Conservation (phyloP, 2,797 vertebrate species). For the Parotocinclus haroldoi region DNA sequence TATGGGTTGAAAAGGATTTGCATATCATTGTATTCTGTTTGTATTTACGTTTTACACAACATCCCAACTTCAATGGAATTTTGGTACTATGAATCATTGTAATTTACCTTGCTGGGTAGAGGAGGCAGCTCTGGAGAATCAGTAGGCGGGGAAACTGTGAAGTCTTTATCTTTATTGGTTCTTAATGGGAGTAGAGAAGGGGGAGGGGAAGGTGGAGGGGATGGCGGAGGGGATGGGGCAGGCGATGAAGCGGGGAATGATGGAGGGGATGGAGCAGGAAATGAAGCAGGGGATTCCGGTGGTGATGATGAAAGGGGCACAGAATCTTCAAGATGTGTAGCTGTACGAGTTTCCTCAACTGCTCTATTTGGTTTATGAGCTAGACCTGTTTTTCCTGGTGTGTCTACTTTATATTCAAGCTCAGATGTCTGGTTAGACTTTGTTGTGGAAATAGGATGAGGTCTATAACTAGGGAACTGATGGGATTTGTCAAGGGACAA, state of each 20-base stretch:
- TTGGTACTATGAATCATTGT: neutral
- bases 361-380: constrained; percentile 8
- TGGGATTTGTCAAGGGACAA: neutral
- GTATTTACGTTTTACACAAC: too few relatives aligned
- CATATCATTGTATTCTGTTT: too few relatives aligned
- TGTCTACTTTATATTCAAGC: constrained; percentile 16
- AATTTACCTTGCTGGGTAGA: constrained; percentile 32
- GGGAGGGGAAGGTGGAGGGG: neutral
- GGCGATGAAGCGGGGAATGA: constrained; percentile 2
- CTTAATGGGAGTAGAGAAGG: constrained; percentile 8
- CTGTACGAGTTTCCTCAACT: constrained; percentile 4
- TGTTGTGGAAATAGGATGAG: constrained; percentile 3
- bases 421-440: neutral
- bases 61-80: too few relatives aligned
- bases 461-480: constrained; percentile 18
- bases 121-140: constrained; percentile 1
- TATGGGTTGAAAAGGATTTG: too few relatives aligned
- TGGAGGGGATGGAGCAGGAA: constrained; percentile 4
- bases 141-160: constrained; percentile 17
- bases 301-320: too few relatives aligned
- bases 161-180: constrained; percentile 28
- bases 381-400: neutral
- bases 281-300: neutral
- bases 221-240: neutral
- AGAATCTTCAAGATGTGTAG: neutral